Base-by-base conservation (phyloP, 1,140 invertebrate genomes). In the Pseudomyrmex concolor region DNA sequence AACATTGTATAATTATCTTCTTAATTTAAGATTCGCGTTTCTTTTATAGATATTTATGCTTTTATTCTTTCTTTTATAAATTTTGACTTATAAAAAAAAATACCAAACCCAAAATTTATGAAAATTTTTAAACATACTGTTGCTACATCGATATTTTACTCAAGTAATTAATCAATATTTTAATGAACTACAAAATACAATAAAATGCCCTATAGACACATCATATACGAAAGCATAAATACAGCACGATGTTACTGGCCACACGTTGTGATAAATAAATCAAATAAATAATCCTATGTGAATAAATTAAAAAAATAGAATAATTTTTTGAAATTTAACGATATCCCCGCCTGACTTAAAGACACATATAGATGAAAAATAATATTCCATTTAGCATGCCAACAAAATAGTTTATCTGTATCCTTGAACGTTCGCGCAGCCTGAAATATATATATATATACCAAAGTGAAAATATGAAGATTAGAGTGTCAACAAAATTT, bases 351-450 rank as follows among this genome's bases (percentile, higher is more conserved):
- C 43, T 15, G 19, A 54, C 57, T 86, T 89, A 91, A 22, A 91
- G 84, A 51, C 89, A 91, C 90, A 91, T 91, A n/a, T 90, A 91
- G 48, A 90, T n/a, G 10, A 91, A 91, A 60, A 90, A 78, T 66
- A 92, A 50, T 74, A 91, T 67, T 10, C 91, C 91, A 82, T 86
- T 91, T 25, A 92, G 64, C n/a, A 83, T 17, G 12, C 90, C 91
- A 63, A 92, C 55, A n/a, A 92, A 73, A 73, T 92, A 92, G 82
- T 92, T 92, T 2, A 91, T 59, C n/a, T 91, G 86, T 48, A 91
- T 57, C 62, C 84, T 73, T 13, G 84, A 64, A 57, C 43, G n/a
- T 12, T 83, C 70, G n/a, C 8, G 8, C 25, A 76, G 70, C 77
- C 91, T 92, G 83, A 63, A 91, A 91, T n/a, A 64, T 2, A 64